phyloP scores from a whole-genome alignment of 64 coral and sea anemone species.

The Montipora capricornis region DNA sequence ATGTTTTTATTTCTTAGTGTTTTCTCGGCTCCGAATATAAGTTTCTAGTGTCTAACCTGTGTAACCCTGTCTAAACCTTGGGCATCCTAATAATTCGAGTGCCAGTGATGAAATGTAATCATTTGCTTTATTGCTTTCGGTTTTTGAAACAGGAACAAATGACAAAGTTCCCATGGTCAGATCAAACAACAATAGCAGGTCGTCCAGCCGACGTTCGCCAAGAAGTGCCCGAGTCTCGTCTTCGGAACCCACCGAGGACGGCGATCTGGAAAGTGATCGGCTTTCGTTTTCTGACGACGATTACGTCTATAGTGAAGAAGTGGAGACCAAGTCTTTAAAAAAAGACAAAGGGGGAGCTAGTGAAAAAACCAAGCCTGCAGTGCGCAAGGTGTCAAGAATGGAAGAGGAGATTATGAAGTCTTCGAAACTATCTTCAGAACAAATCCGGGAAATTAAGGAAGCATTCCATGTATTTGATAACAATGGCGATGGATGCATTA shows the following conservation, averaged over 20 bases:
- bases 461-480: constrained; percentile 95
- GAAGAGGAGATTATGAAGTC: constrained; percentile 52
- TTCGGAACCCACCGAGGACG: constrained; percentile 54
- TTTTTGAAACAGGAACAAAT: constrained; percentile 14
- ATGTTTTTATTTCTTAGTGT: too few relatives aligned
- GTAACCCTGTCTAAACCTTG: too few relatives aligned
- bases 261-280: constrained; percentile 65
- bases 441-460: constrained; percentile 94
- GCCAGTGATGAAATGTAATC: too few relatives aligned
- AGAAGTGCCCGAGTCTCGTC: constrained; percentile 21
- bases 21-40: too few relatives aligned
- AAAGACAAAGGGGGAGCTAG: not conserved
- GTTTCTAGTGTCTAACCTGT: too few relatives aligned
- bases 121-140: not conserved
- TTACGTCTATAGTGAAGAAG: constrained; percentile 29
- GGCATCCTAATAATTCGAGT: not conserved
- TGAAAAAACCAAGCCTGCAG: not conserved
- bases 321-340: not conserved
- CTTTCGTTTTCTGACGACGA: constrained; percentile 63
- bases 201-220: constrained; percentile 5
- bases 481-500: constrained; percentile 95
- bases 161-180: not conserved
- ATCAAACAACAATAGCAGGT: not conserved
- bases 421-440: constrained; percentile 22
- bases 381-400: not conserved